phyloP scores from a whole-genome alignment of 2,113 vertebrate species.

The Turdus rufiventris region DNA sequence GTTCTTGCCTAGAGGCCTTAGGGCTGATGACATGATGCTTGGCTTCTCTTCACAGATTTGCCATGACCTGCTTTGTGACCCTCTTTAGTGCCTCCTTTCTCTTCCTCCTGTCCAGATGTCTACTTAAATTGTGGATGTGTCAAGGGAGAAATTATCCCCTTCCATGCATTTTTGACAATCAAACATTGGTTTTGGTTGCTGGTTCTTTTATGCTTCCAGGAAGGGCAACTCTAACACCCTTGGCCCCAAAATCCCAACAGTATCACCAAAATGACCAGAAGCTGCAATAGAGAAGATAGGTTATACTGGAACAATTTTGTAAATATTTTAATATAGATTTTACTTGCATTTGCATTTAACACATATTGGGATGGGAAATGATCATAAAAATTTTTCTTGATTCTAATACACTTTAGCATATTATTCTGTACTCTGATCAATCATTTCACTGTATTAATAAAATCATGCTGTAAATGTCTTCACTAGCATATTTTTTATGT shows the following conservation, averaged over 20 bases:
- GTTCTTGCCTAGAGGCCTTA: not conserved
- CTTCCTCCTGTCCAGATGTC: not conserved
- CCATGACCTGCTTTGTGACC: not conserved
- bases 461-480: not conserved
- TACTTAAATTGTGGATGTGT: not conserved
- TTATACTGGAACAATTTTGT: not conserved
- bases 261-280: not conserved
- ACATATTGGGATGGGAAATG: not conserved
- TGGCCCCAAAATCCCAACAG: not conserved
- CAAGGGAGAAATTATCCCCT: not conserved
- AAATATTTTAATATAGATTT: not conserved
- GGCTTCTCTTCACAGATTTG: not conserved
- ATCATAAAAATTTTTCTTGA: not conserved
- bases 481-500: not conserved
- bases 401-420: not conserved
- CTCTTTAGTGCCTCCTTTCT: not conserved
- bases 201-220: not conserved
- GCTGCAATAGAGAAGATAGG: not conserved
- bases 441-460: not conserved
- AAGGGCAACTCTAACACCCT: not conserved
- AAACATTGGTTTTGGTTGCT: not conserved
- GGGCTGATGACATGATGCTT: not conserved
- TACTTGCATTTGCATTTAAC: not conserved
- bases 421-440: not conserved
- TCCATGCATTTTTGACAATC: not conserved